Evolutionary conservation across 37 sponge, comb jelly and placozoan genomes (phyloP).

Genomic region (Geodia barretti): DNA sequence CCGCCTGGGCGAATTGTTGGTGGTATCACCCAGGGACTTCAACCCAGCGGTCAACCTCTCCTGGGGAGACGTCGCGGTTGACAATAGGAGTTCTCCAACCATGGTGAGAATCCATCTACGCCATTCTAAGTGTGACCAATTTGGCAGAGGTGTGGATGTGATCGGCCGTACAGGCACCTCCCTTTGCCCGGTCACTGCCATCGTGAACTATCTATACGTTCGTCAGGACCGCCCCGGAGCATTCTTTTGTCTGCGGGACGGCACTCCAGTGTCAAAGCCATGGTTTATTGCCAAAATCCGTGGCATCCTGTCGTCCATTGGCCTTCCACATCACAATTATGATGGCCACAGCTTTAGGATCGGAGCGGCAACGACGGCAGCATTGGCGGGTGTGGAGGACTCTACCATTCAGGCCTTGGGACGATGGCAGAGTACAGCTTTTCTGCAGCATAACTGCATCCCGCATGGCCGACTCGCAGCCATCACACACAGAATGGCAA

Average conservation of each 20-base stretch:
- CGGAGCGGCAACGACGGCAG: constrained; percentile 29
- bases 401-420: constrained; percentile 13
- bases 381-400: constrained; percentile 7
- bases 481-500: too few species aligned
- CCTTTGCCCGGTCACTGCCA: neutral
- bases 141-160: constrained; percentile 4
- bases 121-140: constrained; percentile 16
- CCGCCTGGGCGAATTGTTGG: constrained; percentile 28
- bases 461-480: constrained; percentile 4
- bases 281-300: neutral
- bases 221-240: neutral
- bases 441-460: constrained; percentile 5
- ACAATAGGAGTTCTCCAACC: neutral
- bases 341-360: constrained; percentile 31
- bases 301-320: neutral
- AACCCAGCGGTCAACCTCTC: constrained; percentile 4
- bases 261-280: too few species aligned
- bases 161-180: neutral
- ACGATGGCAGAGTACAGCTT: constrained; percentile 11
- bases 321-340: neutral
- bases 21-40: neutral
- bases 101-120: neutral
- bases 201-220: neutral
- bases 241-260: constrained; percentile 5
- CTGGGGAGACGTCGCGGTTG: constrained; percentile 3